Conservation (phyloP, 2,797 vertebrate genomes). For the Chelon labrosus region DNA sequence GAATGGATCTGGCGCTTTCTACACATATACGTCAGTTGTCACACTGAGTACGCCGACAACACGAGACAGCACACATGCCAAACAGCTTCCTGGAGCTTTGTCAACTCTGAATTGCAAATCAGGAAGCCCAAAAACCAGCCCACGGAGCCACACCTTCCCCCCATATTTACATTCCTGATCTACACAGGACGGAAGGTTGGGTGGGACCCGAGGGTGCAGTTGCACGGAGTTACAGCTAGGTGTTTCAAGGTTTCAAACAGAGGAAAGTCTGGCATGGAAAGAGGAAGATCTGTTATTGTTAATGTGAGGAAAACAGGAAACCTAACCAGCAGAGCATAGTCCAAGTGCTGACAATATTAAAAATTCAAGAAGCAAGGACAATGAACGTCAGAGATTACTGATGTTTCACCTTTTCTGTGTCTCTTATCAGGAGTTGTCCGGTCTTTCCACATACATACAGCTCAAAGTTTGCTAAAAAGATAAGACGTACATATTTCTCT, state of each 20-base stretch:
- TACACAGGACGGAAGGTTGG: constrained; percentile 34
- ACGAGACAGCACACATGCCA: constrained; percentile 6
- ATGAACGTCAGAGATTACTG: constrained; percentile 52
- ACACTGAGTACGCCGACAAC: background rate
- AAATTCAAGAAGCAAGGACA: constrained; percentile 31
- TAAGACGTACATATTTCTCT: constrained; percentile 40
- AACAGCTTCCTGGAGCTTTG: constrained; percentile 29
- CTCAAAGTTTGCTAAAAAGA: constrained; percentile 11
- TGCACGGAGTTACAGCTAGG: constrained; percentile 14
- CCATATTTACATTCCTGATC: constrained; percentile 74
- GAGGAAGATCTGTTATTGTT: constrained; percentile 24
- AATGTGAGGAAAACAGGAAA: constrained; percentile 46
- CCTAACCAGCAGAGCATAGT: constrained; percentile 56
- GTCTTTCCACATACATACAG: constrained; percentile 2
- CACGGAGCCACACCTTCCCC: constrained; percentile 64
- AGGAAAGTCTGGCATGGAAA: constrained; percentile 12
- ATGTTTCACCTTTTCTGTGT: constrained; percentile 7
- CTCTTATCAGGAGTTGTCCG: constrained; percentile 3
- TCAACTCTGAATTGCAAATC: constrained; percentile 53
- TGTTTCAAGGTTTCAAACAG: constrained; percentile 30
- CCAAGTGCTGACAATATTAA: constrained; percentile 55
- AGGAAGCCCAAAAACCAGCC: constrained; percentile 43
- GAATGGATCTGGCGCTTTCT: background rate
- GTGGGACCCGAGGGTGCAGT: constrained; percentile 42
- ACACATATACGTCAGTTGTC: background rate